Percentiles rank a stretch among this genome's conserved stretches.
These are phyloP conservation scores for Drosophila recens DNA, from an alignment of 2,888 invertebrate genomes.

Conservation along the genomic window DNA sequence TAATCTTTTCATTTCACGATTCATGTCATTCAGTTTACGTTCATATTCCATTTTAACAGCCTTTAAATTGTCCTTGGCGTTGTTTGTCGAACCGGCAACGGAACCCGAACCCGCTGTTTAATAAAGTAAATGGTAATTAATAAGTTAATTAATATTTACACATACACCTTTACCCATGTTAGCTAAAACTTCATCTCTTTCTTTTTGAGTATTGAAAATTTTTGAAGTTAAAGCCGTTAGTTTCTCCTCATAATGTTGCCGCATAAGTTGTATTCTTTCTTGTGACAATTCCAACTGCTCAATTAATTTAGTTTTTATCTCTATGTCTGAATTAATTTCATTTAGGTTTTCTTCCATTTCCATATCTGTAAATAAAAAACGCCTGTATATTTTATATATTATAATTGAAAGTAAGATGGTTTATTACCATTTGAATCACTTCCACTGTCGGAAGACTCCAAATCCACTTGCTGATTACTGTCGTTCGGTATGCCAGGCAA, in stretches of 20 bases:
- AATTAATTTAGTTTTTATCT: slow-evolving; percentile 96
- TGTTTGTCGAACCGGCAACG: slow-evolving; percentile 50
- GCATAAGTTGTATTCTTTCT: slow-evolving; percentile 92
- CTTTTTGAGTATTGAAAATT: slow-evolving; percentile 95
- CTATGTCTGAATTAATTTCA: slow-evolving; percentile 96
- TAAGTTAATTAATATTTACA: neutral
- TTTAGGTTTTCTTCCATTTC: slow-evolving; percentile 92
- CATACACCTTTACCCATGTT: slow-evolving; percentile 77
- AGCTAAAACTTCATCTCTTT: slow-evolving; percentile 94
- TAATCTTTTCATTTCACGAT: slow-evolving; percentile 93
- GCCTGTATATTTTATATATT: neutral
- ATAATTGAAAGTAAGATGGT: slow-evolving; percentile 76
- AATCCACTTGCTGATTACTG: slow-evolving; percentile 87
- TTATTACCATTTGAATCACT: slow-evolving; percentile 88
- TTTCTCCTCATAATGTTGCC: slow-evolving; percentile 96
- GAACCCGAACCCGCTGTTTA: slow-evolving; percentile 63
- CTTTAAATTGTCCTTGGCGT: slow-evolving; percentile 88
- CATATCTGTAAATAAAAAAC: slow-evolving; percentile 81
- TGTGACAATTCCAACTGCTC: slow-evolving; percentile 97
- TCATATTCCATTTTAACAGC: slow-evolving; percentile 96
- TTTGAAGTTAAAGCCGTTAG: slow-evolving; percentile 92
- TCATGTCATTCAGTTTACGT: slow-evolving; percentile 92
- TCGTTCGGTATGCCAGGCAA: slow-evolving; percentile 86
- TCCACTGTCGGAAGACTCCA: slow-evolving; percentile 87
- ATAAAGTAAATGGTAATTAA: neutral